Evolutionary conservation across 2,797 vertebrate species (phyloP).

Genomic region (Alosa sapidissima): DNA sequence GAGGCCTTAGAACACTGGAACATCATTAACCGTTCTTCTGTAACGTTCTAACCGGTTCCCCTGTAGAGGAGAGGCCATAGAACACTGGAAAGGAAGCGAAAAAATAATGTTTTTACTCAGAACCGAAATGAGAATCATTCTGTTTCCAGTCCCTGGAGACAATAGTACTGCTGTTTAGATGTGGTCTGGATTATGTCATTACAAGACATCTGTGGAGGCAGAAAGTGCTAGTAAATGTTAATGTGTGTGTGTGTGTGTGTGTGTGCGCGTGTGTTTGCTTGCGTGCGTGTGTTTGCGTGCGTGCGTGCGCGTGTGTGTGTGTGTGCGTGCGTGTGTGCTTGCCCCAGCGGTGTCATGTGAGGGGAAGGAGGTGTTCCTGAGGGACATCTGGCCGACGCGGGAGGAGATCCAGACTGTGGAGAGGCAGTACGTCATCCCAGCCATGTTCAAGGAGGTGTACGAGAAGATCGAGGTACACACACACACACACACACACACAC

Average conservation of each 20-base stretch:
- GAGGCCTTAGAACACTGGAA: too few species aligned
- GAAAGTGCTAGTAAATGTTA: neutral
- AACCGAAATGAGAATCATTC: too few species aligned
- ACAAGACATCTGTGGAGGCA: too few species aligned
- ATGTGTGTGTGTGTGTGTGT: neutral
- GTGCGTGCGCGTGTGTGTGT: neutral
- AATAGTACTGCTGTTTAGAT: too few species aligned
- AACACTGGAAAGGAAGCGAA: too few species aligned
- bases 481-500: neutral
- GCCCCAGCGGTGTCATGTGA: slow-evolving; percentile 76
- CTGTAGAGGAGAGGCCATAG: too few species aligned
- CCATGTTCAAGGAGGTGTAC: slow-evolving; percentile 98
- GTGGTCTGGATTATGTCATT: too few species aligned
- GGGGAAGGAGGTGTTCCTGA: slow-evolving; percentile 86
- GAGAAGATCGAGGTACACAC: slow-evolving; percentile 90
- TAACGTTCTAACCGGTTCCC: too few species aligned
- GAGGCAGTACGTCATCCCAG: slow-evolving; percentile 87
- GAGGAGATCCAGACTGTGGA: slow-evolving; percentile 94
- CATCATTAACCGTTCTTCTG: too few species aligned
- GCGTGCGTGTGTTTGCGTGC: neutral
- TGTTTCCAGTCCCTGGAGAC: too few species aligned
- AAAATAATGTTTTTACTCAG: too few species aligned
- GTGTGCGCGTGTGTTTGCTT: neutral
- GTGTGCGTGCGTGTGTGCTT: neutral
- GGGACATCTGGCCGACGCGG: slow-evolving; percentile 93